A percentile compares a stretch with the other conserved stretches of the same genome.
Evolutionary conservation across 1,140 invertebrate species (phyloP).

Genomic region (Telenomus remus): DNA sequence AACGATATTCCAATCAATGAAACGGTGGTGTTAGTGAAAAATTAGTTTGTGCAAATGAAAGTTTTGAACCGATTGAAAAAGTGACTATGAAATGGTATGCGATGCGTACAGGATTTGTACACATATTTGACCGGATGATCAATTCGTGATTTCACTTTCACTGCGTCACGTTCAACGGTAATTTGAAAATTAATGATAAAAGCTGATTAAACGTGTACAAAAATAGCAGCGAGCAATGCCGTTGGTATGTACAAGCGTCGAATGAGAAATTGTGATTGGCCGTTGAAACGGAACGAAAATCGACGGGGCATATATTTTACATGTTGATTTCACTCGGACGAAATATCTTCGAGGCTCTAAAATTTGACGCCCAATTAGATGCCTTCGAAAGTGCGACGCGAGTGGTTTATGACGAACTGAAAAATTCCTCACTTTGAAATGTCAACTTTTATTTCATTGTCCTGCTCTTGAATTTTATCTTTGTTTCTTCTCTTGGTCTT

Average conservation of each 20-base stretch:
- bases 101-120: too few relatives aligned
- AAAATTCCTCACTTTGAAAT: background rate
- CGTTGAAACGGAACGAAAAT: slow-evolving; percentile 17
- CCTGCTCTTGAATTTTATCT: background rate
- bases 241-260: background rate
- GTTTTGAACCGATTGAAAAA: too few relatives aligned
- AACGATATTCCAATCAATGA: background rate
- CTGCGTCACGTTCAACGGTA: too few relatives aligned
- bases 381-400: slow-evolving; percentile 17
- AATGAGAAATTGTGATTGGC: background rate
- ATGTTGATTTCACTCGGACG: slow-evolving; percentile 32
- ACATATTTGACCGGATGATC: too few relatives aligned
- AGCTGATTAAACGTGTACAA: too few relatives aligned
- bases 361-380: slow-evolving; percentile 36
- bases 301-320: slow-evolving; percentile 23
- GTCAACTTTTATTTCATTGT: background rate
- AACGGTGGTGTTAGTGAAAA: too few relatives aligned
- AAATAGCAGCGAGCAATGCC: background rate
- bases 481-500: too few relatives aligned
- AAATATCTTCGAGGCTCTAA: slow-evolving; percentile 21
- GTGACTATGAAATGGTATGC: background rate
- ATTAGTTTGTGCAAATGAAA: too few relatives aligned
- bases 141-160: too few relatives aligned
- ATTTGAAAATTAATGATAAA: too few relatives aligned
- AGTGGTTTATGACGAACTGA: slow-evolving; percentile 5